Evolutionary conservation across 2,797 vertebrate species (phyloP).

Genomic region (Anisognathus igniventris): DNA sequence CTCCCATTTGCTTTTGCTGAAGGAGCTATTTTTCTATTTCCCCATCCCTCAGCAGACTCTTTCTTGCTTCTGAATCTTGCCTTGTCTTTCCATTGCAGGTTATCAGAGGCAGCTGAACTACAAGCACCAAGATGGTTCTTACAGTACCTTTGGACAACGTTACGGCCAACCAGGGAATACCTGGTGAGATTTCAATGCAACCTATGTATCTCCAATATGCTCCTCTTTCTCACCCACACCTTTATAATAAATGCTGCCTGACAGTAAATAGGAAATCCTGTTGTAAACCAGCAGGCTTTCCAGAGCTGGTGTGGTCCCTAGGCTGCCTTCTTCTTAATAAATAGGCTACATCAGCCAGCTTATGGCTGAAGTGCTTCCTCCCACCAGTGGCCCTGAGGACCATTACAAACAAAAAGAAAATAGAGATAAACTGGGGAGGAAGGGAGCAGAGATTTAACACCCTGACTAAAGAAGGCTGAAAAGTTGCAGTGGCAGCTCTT

Average conservation of each 20-base stretch:
- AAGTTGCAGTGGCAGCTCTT: not conserved
- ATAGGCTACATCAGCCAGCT: not conserved
- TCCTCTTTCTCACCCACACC: not conserved
- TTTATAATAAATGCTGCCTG: not conserved
- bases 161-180: conserved; percentile 75
- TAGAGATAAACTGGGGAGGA: not conserved
- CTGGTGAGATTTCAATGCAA: conserved; percentile 77
- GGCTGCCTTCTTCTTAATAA: not conserved
- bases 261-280: not conserved
- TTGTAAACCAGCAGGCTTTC: not conserved
- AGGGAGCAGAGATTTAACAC: not conserved
- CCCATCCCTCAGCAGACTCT: not conserved
- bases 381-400: not conserved
- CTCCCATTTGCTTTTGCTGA: not conserved
- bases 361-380: not conserved
- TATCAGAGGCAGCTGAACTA: conserved; percentile 88
- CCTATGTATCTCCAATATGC: not conserved
- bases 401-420: not conserved
- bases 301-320: not conserved
- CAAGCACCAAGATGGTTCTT: conserved; percentile 86
- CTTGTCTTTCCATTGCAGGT: conserved; percentile 69
- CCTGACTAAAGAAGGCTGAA: not conserved
- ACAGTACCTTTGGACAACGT: conserved; percentile 85
- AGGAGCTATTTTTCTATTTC: not conserved
- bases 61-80: not conserved